Conservation (phyloP, 2,888 invertebrate species). For the Folsomia manolachei region DNA sequence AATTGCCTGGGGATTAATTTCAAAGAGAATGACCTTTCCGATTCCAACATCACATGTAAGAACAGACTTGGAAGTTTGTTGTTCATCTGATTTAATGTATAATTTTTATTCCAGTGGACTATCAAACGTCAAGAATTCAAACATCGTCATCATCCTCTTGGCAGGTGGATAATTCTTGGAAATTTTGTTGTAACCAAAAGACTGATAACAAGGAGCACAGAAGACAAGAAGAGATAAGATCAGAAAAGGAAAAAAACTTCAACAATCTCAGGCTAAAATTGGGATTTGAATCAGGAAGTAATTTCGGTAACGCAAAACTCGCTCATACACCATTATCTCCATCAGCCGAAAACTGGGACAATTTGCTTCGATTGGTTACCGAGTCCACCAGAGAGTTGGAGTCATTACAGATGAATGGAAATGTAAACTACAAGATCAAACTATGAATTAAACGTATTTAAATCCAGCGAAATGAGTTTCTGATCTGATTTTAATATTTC, state of each 20-base stretch:
- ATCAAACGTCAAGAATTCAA: slow-evolving; percentile 26
- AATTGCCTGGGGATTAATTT: not conserved
- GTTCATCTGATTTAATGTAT: not conserved
- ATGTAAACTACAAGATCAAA: not conserved
- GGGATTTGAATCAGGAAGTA: slow-evolving; percentile 22
- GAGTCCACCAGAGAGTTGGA: slow-evolving; percentile 49
- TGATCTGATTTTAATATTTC: no score
- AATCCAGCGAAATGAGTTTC: no score
- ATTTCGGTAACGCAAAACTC: slow-evolving; percentile 77
- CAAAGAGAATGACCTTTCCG: not conserved
- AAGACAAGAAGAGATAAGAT: slow-evolving; percentile 36
- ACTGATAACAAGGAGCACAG: not conserved
- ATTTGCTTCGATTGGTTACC: slow-evolving; percentile 43
- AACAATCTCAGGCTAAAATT: slow-evolving; percentile 12
- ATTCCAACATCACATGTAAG: not conserved
- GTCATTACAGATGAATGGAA: slow-evolving; percentile 43
- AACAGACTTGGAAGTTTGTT: not conserved
- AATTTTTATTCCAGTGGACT: not conserved
- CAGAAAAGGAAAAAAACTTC: slow-evolving; percentile 35
- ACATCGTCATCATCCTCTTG: slow-evolving; percentile 36
- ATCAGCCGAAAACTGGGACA: slow-evolving; percentile 39
- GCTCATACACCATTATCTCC: not conserved
- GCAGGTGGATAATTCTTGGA: slow-evolving; percentile 48
- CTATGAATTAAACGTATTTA: no score
- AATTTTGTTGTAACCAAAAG: slow-evolving; percentile 35